Base-by-base conservation (phyloP, 2,888 invertebrate genomes). In the Cephus spinipes region DNA sequence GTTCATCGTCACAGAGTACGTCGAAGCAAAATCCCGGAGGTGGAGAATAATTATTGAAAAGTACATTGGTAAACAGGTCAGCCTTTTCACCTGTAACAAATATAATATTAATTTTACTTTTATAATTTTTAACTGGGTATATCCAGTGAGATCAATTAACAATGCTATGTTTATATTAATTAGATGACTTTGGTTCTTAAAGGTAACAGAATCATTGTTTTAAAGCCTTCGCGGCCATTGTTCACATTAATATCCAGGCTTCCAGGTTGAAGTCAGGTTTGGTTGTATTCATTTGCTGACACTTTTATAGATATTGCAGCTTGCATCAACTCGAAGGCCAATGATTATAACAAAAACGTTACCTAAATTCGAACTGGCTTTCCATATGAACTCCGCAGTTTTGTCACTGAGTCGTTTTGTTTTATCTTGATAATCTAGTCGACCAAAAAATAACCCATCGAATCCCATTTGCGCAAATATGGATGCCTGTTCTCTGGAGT, bases 11-110 rank as follows among this genome's bases (percentile, higher is more conserved):
- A 88, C 99, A 99, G 0, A 97, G 93, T 9, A 96, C 93, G 89
- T 99, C 99, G 90, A 97, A 99, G 88, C 99, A 99, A 91, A 98
- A 99, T 0, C 98, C 98, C 11, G 94, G 93, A 0, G 99, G 99
- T 0, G 98, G 96, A 0, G 94, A 94, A 89, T 98, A 98, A 0
- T 94, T 94, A 85, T 98, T 97, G 90, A 94, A 96, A 15, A 98
- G 92, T 0, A 95, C 95, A 0, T 97, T 96, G 0, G 98, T 97
- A 86, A 98, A 98, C 11, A 99, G 92, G 85, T 96, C 94, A 0
- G 95, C 94, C 0, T 93, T 86, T 36, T 94, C 93, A 0, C 94
- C 95, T 95, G 79, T 69, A 88, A 85, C 74, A 33, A 33, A 33
- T 33, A 33, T 9, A 71, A 32, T 71, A 33, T 32, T 23, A 69